These are phyloP conservation scores for Pardosa pseudoannulata DNA, from an alignment of 2,888 invertebrate species.

Conservation along the genomic window DNA sequence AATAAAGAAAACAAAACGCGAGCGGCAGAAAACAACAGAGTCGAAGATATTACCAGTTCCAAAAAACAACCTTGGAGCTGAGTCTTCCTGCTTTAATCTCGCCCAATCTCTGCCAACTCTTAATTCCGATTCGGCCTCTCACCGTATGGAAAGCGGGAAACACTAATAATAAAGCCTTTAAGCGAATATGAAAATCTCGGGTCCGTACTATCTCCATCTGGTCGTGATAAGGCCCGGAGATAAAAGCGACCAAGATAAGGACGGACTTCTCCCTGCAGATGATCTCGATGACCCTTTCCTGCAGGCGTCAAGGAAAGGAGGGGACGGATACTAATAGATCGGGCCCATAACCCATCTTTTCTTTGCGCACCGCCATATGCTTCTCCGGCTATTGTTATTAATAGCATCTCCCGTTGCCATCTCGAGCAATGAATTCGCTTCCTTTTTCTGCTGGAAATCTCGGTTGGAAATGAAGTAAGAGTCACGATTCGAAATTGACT, in stretches of 20 bases:
- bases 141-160: conserved; percentile 8
- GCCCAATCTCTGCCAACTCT: conserved; percentile 6
- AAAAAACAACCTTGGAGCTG: background rate
- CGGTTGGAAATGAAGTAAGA: conserved; percentile 11
- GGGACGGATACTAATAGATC: conserved; percentile 37
- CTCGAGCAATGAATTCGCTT: conserved; percentile 20
- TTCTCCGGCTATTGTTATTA: conserved; percentile 59
- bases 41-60: background rate
- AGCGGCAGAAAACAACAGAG: background rate
- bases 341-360: background rate
- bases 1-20: background rate
- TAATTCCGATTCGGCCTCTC: conserved; percentile 1
- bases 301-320: conserved; percentile 39
- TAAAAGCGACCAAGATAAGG: background rate
- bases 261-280: conserved; percentile 17
- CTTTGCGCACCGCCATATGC: conserved; percentile 42
- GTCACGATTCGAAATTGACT: conserved; percentile 39
- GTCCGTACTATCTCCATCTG: conserved; percentile 46
- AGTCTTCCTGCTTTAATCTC: conserved; percentile 12
- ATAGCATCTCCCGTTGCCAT: conserved; percentile 43
- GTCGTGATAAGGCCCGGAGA: background rate
- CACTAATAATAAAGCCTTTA: conserved; percentile 8
- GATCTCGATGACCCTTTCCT: conserved; percentile 38
- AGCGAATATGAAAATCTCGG: conserved; percentile 4
- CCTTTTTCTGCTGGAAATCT: conserved; percentile 25